Evolutionary conservation across 2,888 invertebrate genomes (phyloP).

Genomic region (Cephus spinipes): DNA sequence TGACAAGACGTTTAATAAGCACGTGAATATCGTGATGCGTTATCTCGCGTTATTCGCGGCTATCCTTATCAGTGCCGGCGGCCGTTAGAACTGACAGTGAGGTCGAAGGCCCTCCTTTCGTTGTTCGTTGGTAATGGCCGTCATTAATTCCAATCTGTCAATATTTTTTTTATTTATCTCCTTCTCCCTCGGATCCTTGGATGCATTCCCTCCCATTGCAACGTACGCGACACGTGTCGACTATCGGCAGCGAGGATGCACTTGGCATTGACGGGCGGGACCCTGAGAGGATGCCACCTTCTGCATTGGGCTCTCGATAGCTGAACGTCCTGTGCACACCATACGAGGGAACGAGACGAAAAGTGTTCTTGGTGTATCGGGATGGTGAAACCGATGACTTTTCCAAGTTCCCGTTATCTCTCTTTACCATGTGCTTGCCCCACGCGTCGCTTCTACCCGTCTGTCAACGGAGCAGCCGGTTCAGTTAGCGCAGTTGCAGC

Average conservation of each 20-base stretch:
- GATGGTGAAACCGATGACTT: background rate
- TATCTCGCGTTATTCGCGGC: background rate
- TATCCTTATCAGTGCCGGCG: background rate
- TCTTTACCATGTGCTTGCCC: constrained; percentile 34
- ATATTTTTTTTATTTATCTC: background rate
- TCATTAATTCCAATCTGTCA: background rate
- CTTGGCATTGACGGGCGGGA: background rate
- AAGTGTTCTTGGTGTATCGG: constrained; percentile 22
- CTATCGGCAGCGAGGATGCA: background rate
- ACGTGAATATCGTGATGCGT: background rate
- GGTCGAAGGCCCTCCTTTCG: background rate
- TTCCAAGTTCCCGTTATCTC: constrained; percentile 11
- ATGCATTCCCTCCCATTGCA: background rate
- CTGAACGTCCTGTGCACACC: background rate
- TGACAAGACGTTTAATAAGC: background rate
- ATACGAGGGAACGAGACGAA: background rate
- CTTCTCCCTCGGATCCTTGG: background rate
- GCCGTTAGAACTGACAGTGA: background rate
- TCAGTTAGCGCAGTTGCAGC: constrained; percentile 22
- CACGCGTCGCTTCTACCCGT: constrained; percentile 31
- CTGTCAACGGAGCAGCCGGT: constrained; percentile 31
- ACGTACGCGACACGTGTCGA: background rate
- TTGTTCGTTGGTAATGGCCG: background rate
- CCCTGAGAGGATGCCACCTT: background rate
- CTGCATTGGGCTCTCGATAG: background rate